phyloP scores from a whole-genome alignment of 2,113 vertebrate genomes.

The Prochilodus magdalenae region DNA sequence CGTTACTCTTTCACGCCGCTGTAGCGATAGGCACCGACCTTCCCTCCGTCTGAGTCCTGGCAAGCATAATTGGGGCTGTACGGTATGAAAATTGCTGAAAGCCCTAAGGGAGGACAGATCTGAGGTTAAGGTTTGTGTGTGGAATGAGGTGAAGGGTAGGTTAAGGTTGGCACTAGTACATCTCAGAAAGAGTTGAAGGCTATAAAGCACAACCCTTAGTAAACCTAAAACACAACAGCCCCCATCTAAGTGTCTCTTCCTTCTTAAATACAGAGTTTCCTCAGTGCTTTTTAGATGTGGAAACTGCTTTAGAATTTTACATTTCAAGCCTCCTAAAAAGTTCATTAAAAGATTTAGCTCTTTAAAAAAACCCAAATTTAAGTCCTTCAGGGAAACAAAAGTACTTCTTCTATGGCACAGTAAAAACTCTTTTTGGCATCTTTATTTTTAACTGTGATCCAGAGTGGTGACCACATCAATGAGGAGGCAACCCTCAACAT shows the following conservation, averaged over 20 bases:
- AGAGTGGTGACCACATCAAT: no score
- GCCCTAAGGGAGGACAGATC: slow-evolving; percentile 6
- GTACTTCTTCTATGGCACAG: neutral
- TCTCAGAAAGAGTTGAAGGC: neutral
- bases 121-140: neutral
- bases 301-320: neutral
- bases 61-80: slow-evolving; percentile 14
- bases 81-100: slow-evolving; percentile 17
- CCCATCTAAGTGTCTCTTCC: no score
- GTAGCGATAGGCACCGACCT: neutral
- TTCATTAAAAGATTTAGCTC: no score
- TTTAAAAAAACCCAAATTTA: no score
- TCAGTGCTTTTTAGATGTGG: neutral
- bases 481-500: no score
- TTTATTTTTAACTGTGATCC: neutral
- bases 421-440: neutral
- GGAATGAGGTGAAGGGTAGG: slow-evolving; percentile 10
- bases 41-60: slow-evolving; percentile 24
- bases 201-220: neutral
- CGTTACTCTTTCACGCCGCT: slow-evolving; percentile 8
- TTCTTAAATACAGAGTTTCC: neutral
- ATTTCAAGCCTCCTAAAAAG: no score
- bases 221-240: neutral
- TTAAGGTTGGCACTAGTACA: neutral
- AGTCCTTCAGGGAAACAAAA: no score